Conservation (phyloP, 30 jellyfish, hydroid and myxozoan species). For the Hydractinia symbiolongicarpus region DNA sequence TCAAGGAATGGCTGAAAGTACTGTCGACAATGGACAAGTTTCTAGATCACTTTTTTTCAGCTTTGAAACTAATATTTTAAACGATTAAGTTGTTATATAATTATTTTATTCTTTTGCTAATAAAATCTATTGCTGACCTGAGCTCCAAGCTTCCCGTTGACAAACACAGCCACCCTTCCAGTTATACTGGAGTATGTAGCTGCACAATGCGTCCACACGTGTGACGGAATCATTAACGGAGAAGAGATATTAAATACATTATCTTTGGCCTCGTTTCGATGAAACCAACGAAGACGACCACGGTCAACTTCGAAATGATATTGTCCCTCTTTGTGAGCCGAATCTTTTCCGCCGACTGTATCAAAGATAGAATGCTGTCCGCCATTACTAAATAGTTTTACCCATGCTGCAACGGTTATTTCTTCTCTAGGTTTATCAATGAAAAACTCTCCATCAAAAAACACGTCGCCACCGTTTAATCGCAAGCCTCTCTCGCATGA, state of each 20-base stretch:
- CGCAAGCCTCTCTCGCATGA: conserved; percentile 89
- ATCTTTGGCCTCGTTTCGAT: conserved; percentile 79
- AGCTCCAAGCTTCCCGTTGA: conserved; percentile 88
- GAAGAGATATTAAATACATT: conserved; percentile 75
- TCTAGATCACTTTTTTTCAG: too few relatives aligned
- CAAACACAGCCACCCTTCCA: conserved; percentile 82
- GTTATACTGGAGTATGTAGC: conserved; percentile 75
- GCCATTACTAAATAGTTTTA: conserved; percentile 89
- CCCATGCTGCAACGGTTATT: conserved; percentile 88
- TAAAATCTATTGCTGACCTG: conserved; percentile 25
- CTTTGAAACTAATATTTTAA: too few relatives aligned
- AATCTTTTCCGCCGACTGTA: conserved; percentile 90
- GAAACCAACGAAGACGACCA: conserved; percentile 95
- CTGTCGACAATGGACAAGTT: too few relatives aligned
- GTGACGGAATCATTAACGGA: conserved; percentile 96
- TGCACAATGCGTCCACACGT: conserved; percentile 98
- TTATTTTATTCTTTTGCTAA: not conserved
- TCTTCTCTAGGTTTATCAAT: conserved; percentile 84
- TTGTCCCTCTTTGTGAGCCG: conserved; percentile 79
- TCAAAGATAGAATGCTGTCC: conserved; percentile 96
- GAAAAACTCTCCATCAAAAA: conserved; percentile 91
- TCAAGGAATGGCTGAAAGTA: too few relatives aligned
- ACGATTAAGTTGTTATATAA: too few relatives aligned
- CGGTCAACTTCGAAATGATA: conserved; percentile 92
- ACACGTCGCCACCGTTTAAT: conserved; percentile 89